A percentile compares a stretch with the other conserved stretches of the same genome.
phyloP scores from a whole-genome alignment of 2,113 vertebrate species.

The Mesoclemmys tuberculata region DNA sequence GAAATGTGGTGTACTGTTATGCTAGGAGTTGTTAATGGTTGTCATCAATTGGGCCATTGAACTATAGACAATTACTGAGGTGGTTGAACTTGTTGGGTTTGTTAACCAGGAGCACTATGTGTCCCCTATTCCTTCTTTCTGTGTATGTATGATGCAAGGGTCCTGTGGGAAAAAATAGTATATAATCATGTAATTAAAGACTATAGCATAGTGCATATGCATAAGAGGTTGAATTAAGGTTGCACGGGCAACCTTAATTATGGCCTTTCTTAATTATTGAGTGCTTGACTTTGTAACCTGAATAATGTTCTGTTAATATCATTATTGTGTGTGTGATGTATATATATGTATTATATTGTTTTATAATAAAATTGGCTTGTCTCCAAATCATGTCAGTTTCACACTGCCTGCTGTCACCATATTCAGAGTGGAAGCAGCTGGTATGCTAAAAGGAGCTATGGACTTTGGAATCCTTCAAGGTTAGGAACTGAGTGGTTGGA shows the following conservation, averaged over 20 bases:
- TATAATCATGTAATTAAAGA: fast-evolving
- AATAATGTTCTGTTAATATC: not conserved
- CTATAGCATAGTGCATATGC: fast-evolving
- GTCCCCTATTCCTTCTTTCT: not conserved
- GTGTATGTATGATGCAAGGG: fast-evolving
- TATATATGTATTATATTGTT: not conserved
- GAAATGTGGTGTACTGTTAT: not conserved
- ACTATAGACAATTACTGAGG: not conserved
- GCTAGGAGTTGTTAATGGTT: not conserved
- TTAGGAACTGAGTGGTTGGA: conserved; percentile 41
- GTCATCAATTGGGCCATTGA: not conserved
- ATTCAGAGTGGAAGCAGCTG: conserved; percentile 58
- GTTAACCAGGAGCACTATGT: not conserved
- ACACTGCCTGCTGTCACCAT: conserved; percentile 24
- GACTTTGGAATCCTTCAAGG: conserved; percentile 38
- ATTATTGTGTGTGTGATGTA: not conserved
- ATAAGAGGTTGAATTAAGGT: fast-evolving
- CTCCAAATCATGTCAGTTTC: conserved; percentile 48
- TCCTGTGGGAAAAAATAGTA: not conserved
- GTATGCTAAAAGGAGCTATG: conserved; percentile 54
- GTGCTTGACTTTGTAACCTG: not conserved
- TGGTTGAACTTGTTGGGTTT: not conserved
- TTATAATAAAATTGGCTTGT: conserved; percentile 42
- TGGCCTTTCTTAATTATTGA: not conserved
- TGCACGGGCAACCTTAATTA: fast-evolving